Base-by-base conservation (phyloP, 1,140 invertebrate genomes). In the Lepidurus packardi region DNA sequence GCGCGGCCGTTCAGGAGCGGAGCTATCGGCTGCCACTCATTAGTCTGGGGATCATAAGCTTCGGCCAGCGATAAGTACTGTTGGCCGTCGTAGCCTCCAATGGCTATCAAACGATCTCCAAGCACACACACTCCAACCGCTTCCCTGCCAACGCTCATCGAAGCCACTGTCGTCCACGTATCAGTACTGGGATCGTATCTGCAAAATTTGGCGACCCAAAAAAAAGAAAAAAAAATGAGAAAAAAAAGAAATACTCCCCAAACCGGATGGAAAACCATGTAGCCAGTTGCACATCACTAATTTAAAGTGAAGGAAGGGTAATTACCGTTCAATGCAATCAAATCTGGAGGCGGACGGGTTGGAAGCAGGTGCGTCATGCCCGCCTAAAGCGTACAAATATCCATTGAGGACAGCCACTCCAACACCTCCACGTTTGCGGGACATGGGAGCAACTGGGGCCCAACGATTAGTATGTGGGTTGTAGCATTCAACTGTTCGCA, bases 1-100 rank as follows among this genome's bases (percentile, higher is more conserved):
- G 94, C 94, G 80, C 94, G 88, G 53, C 93, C 93, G 43, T 90
- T 91, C 81, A 89, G 90, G 73, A 96, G 86, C 16, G 92, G 89
- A 43, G 93, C 88, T 79, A 94, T 87, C 89, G 90, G 88, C 73
- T 88, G 87, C 96, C 96, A 98, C 82, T 92, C 91, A 86, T 98
- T 96, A 0, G 89, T 89, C 83, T 92, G 90, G 11, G 95, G 91
- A 85, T 98, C 95, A 85, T 98, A 98, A 81, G 94, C 91, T 87
- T 98, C 96, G 24, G 97, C 95, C 78, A 92, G 90, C 82, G 92
- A 93, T 1, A 97, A 86, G 86, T 97, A 97, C 79, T 92, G 90
- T 82, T 93, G 92, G n/a, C 96, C 96, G 88, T 98, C 96, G 85
- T 97, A 97, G 0, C 97, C 97, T 43, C 96, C 96, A 43, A 97